Percentiles rank a stretch among this genome's conserved stretches.
Conservation (phyloP, 2,888 invertebrate genomes). For the Drosophila quinaria region DNA sequence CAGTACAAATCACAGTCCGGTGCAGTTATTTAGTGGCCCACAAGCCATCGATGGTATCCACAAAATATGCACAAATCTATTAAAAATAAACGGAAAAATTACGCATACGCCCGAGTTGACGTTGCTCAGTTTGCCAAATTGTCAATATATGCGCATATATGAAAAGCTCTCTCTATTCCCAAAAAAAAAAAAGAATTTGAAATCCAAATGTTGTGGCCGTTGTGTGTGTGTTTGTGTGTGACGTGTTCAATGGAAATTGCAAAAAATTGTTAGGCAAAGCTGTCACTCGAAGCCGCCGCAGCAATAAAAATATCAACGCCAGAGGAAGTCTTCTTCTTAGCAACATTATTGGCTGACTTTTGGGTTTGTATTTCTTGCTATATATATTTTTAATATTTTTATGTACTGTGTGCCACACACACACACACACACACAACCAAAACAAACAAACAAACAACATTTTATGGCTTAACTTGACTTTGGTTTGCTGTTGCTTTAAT, state of each 20-base stretch:
- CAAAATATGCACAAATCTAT: slow-evolving; percentile 43
- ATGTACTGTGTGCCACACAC: slow-evolving; percentile 46
- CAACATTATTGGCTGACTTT: slow-evolving; percentile 53
- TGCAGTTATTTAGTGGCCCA: not conserved
- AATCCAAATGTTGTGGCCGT: slow-evolving; percentile 45
- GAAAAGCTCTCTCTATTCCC: slow-evolving; percentile 2
- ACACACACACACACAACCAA: slow-evolving; percentile 17
- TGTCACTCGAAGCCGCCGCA: slow-evolving; percentile 61
- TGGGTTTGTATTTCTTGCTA: slow-evolving; percentile 13
- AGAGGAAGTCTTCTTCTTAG: slow-evolving; percentile 25
- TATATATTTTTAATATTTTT: slow-evolving; percentile 71
- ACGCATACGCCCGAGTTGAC: slow-evolving; percentile 55
- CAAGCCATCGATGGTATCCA: slow-evolving; percentile 14
- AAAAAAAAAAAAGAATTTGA: slow-evolving; percentile 25
- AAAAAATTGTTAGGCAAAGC: slow-evolving; percentile 34
- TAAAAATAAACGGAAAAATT: slow-evolving; percentile 52
- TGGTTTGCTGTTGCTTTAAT: slow-evolving; percentile 65
- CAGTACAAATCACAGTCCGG: slow-evolving; percentile 30
- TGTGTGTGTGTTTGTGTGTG: slow-evolving; percentile 12
- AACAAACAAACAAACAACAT: slow-evolving; percentile 60
- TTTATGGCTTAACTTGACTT: slow-evolving; percentile 71
- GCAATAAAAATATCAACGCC: slow-evolving; percentile 78
- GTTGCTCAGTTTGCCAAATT: slow-evolving; percentile 31
- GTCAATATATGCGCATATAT: slow-evolving; percentile 48
- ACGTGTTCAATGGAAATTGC: slow-evolving; percentile 28